Percentiles rank a stretch among this genome's conserved stretches.
Conservation (phyloP, 2,113 vertebrate species). For the Microtus pennsylvanicus region DNA sequence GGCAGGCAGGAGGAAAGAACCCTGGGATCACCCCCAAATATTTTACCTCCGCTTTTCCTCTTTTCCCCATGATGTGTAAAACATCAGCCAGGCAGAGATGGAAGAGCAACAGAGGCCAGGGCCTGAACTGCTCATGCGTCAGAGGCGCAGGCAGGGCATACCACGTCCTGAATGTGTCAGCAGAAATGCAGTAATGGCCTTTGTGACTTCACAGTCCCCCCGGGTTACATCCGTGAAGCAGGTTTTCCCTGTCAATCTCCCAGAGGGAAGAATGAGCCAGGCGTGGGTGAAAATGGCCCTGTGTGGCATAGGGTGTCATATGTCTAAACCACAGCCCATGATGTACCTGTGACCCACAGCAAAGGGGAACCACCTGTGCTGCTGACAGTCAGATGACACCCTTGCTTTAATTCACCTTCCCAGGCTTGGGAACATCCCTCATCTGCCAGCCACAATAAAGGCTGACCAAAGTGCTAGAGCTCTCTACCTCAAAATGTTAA, state of each 20-base stretch:
- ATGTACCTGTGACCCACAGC: not conserved
- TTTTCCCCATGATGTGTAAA: not conserved
- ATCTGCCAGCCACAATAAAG: fast-evolving
- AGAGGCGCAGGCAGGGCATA: not conserved
- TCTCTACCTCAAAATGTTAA: not conserved
- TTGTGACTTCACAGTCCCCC: not conserved
- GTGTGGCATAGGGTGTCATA: not conserved
- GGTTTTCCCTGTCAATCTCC: too few relatives aligned
- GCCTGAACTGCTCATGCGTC: too few relatives aligned
- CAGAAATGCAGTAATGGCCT: not conserved
- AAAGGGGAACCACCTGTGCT: not conserved
- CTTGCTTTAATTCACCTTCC: too few relatives aligned
- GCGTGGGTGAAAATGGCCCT: not conserved
- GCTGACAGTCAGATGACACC: not conserved
- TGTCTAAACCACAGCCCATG: too few relatives aligned
- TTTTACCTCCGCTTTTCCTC: too few relatives aligned
- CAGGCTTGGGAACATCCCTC: not conserved
- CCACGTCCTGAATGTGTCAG: not conserved
- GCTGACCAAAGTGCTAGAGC: too few relatives aligned
- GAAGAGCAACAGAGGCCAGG: too few relatives aligned
- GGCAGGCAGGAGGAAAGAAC: not conserved
- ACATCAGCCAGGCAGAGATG: fast-evolving
- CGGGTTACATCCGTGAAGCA: not conserved
- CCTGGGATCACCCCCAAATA: too few relatives aligned
- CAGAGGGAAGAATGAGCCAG: not conserved